Evolutionary conservation across 2,113 vertebrate genomes (phyloP).

Genomic region (Dendrocopos noguchii): DNA sequence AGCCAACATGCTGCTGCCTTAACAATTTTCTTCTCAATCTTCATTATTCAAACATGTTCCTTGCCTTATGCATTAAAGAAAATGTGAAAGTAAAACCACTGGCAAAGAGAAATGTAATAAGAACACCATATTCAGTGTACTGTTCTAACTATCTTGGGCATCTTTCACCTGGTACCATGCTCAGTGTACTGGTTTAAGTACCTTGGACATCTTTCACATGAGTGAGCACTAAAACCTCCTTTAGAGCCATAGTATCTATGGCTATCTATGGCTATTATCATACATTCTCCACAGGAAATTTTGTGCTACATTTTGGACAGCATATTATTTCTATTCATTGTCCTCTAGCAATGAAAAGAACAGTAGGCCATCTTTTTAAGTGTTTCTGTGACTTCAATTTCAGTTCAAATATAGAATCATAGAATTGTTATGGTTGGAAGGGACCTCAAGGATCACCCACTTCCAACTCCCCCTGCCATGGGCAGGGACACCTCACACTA

Average conservation of each 20-base stretch:
- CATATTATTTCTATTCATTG: not conserved
- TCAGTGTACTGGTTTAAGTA: not conserved
- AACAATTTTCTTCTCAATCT: constrained; percentile 23
- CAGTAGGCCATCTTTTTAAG: not conserved
- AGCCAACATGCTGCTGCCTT: constrained; percentile 45
- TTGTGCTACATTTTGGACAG: not conserved
- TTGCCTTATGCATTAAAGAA: not conserved
- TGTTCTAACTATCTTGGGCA: no score
- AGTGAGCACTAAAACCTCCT: not conserved
- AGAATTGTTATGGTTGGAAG: no score
- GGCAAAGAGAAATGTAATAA: not conserved
- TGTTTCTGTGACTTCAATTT: not conserved
- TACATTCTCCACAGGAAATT: not conserved
- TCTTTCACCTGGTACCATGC: no score
- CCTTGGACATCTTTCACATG: not conserved
- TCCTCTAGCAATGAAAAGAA: not conserved
- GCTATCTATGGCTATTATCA: not conserved
- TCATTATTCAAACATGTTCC: constrained; percentile 16
- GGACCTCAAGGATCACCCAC: no score
- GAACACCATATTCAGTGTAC: not conserved
- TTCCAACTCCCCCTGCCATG: no score
- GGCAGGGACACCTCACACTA: no score
- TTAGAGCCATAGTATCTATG: not conserved
- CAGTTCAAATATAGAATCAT: no score
- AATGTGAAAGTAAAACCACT: constrained; percentile 11